A percentile compares a stretch with the other conserved stretches of the same genome.
Conservation (phyloP, 2,797 vertebrate genomes). For the Syngnathus acus region DNA sequence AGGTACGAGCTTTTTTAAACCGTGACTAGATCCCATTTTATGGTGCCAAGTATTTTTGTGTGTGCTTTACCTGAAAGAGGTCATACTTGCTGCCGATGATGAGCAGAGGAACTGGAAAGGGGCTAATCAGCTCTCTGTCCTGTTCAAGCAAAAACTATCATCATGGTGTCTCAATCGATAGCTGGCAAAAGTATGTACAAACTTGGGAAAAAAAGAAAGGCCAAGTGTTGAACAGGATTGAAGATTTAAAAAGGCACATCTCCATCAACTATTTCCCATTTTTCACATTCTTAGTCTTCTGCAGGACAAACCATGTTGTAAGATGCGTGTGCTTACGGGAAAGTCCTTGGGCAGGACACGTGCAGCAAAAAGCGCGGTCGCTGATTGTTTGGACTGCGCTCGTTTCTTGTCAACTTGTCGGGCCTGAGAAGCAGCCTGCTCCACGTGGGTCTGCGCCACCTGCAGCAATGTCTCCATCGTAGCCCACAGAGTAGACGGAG, state of each 20-base stretch:
- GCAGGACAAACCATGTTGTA: not conserved
- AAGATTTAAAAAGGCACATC: too few species aligned
- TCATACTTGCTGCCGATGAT: constrained; percentile 96
- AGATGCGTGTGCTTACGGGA: constrained; percentile 70
- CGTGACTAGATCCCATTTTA: not conserved
- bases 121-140: constrained; percentile 89
- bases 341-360: constrained; percentile 80
- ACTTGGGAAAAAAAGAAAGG: too few species aligned
- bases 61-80: constrained; percentile 83
- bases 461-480: constrained; percentile 84
- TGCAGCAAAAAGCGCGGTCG: constrained; percentile 49
- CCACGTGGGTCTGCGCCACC: constrained; percentile 71
- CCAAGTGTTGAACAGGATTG: too few species aligned
- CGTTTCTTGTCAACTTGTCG: constrained; percentile 68
- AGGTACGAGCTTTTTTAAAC: not conserved
- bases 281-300: too few species aligned
- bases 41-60: not conserved
- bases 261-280: too few species aligned
- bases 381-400: constrained; percentile 62
- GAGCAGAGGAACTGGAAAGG: constrained; percentile 87
- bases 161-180: too few species aligned
- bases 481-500: constrained; percentile 81
- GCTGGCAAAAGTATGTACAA: too few species aligned
- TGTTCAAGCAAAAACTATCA: constrained; percentile 49
- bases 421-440: constrained; percentile 68